Evolutionary conservation across 2,797 vertebrate genomes (phyloP), one percentile per base, ranked within the genome.

Genomic region (Molossus molossus): DNA sequence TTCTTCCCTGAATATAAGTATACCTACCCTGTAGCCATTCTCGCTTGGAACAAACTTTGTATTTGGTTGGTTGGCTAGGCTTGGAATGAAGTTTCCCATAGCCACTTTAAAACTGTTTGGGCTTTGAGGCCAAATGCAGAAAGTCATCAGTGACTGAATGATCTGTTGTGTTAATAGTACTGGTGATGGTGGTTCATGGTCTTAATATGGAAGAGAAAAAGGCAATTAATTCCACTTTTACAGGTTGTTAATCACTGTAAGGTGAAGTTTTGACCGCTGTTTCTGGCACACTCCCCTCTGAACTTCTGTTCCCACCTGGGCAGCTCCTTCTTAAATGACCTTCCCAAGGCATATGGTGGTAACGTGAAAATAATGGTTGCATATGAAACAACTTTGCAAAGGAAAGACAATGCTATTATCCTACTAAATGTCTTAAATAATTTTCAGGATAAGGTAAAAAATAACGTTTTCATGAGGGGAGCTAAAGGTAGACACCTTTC

Each of bases 391-490:
- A 23, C 33, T 72, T 60, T 13, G 8, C 33, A 88, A 80, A 92
- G 33, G 53, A 84, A 72, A 83, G 40, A 48, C 53, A 29, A 14
- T 72, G 29, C 67, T 83, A 5, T 81, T 50, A 53, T 50, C 11
- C 1, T 12, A 50, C 45, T 45, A 1, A 50, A 55, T 55, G 84
- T 60, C 60, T 72, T 72, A 60, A 77, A 37, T 79, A 70, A 48
- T 58, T 60, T 58, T 7, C 2, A 1, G 64, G 76, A 9, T 70
- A 27, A 37, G 27, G 76, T 58, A 18, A 81, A 81, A 81, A 40
- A 57, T 69, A 70, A 55, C 40, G 37, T 67, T 96, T 84, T 95
- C 86, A 9, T 67, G n/a, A 70, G 1, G 17, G 57, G 45, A 81
- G 15, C 13, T 62, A 55, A 18, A 23, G 10, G 17, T 73, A 70